Evolutionary conservation across 1,140 invertebrate species (phyloP), one percentile per base, ranked within the genome.

Genomic region (Vollenhovia emeryi): DNA sequence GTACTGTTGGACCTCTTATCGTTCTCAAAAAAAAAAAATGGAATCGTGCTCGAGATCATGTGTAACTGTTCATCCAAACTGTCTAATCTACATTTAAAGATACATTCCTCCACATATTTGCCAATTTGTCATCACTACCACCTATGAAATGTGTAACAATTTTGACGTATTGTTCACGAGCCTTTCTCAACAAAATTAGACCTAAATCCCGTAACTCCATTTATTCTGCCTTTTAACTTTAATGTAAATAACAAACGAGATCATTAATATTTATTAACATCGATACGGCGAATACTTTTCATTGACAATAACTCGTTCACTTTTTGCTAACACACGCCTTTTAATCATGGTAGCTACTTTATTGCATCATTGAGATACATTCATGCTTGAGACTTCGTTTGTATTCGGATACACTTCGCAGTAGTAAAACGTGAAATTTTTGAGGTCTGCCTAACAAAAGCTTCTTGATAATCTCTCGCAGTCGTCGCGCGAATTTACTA

Each of bases 51-150:
- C 85, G 18, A 74, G 50, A 87, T 40, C 74, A 62, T 27, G 45
- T 87, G 64, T 62, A 68, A 79, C 48, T 86, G 55, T 80, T 89
- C 45, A 83, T 86, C 59, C 21, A 86, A 64, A 87, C 18, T 69
- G 24, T 85, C 64, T 80, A 68, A 89, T n/a, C 57, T 79, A 87
- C 52, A 87, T 87, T 85, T 80, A 85, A 85, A 89, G 71, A 86
- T 90, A 90, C 89, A 90, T 90, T 90, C 89, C 89, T 89, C 55
- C 57, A 15, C 13, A 87, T 78, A 89, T 87, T 87, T 89, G 84
- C 48, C 68, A 87, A 71, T 90, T 85, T 90, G 88, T 83, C 87
- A 87, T 60, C 86, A 89, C 68, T 84, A 75, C 55, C 59, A 89
- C 15, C 59, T 80, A 74, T 73, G 59, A 89, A 89, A 60, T 89